Base-by-base conservation (phyloP, 2,113 vertebrate species). In the Thalassoma bifasciatum region DNA sequence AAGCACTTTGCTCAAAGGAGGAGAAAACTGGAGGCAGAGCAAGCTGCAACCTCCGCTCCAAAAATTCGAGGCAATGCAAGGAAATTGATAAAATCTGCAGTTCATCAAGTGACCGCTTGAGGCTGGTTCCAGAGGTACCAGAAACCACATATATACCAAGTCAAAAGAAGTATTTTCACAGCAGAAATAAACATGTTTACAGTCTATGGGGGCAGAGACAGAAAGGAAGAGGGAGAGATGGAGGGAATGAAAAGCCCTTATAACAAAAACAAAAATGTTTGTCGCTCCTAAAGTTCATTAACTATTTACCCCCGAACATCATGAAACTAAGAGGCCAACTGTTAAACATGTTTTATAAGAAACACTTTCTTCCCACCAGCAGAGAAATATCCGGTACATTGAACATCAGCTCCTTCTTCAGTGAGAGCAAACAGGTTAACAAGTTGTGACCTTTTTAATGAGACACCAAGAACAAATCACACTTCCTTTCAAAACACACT, bases 191-290 rank as follows among this genome's bases (percentile, higher is more conserved):
- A n/a, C n/a, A n/a, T n/a, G n/a, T n/a, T n/a, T n/a, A n/a, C n/a
- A n/a, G n/a, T n/a, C n/a, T n/a, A n/a, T n/a, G 62, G 67, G 67
- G 77, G 67, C 22, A 66, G 46, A 26, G n/a, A 51, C 21, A 44
- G 19, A 23, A 26, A 44, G 14, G 44, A 42, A 44, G 24, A 26
- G 17, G 24, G 12, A 24, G 61, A 16, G 61, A n/a, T n/a, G 19
- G 16, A 26, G 26, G 46, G 17, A 42, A 1, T 23, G 83, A 77
- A 30, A 68, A 71, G 78, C 75, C 73, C 72, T 54, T 62, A 83
- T 81, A 83, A 75, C 68, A 75, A 86, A 81, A 86, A 71, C 34
- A 80, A 75, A 78, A 83, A 61, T 69, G 71, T 79, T 69, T 56
- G 75, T 61, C 66, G 51, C 66, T 73, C 52, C 69, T 49, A 7